Evolutionary conservation across 2,797 vertebrate genomes (phyloP).

Genomic region (Helarctos malayanus): DNA sequence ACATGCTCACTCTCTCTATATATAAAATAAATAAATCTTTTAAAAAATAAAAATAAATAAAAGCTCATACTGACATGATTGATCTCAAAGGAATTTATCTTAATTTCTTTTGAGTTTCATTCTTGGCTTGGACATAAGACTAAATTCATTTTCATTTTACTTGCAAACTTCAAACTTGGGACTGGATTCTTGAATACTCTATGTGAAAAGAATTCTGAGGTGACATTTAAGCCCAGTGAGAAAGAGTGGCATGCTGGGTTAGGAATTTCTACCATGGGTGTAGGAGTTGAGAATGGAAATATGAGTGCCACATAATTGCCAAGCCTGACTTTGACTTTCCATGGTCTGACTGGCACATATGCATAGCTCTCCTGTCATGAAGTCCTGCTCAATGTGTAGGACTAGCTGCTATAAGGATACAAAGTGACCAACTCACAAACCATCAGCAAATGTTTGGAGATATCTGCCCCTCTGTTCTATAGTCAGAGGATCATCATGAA

Average conservation of each 20-base stretch:
- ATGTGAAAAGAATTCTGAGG: not conserved
- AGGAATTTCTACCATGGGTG: not conserved
- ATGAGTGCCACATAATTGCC: not conserved
- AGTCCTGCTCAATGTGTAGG: not conserved
- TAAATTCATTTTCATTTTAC: constrained; percentile 47
- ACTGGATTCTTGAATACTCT: not conserved
- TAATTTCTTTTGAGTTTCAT: not conserved
- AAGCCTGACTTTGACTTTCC: not conserved
- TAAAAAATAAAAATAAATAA: not conserved
- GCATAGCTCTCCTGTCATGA: not conserved
- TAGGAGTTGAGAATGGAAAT: not conserved
- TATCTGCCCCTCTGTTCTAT: not conserved
- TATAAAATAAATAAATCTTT: not conserved
- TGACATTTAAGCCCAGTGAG: not conserved
- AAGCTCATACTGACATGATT: not conserved
- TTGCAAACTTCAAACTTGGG: not conserved
- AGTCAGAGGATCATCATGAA: not conserved
- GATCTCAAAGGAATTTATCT: not conserved
- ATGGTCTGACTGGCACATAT: not conserved
- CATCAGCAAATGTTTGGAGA: constrained; percentile 13
- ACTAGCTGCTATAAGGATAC: not conserved
- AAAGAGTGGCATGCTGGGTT: not conserved
- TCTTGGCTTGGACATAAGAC: not conserved
- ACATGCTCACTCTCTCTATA: not conserved
- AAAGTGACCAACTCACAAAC: not conserved